phyloP scores from a whole-genome alignment of 1,140 invertebrate species.

The Ceratosolen solmsi region DNA sequence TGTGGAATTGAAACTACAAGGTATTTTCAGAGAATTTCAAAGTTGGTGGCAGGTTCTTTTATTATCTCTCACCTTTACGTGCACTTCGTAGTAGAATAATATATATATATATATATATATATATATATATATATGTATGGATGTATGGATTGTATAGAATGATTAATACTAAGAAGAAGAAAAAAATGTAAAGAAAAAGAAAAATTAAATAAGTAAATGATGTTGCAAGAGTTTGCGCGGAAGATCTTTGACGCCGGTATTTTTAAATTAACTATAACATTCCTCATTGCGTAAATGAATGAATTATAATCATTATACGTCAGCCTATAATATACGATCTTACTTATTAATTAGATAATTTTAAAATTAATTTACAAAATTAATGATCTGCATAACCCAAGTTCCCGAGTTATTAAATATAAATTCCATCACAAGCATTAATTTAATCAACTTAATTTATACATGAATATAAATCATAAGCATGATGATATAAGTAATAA shows the following conservation, averaged over 20 bases:
- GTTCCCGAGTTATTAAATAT: neutral
- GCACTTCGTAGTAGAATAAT: neutral
- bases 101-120: neutral
- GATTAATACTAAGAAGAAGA: no score
- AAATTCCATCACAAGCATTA: neutral
- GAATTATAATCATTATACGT: neutral
- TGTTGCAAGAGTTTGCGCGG: neutral
- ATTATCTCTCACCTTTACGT: neutral
- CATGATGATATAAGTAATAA: neutral
- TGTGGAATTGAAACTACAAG: neutral
- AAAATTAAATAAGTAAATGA: neutral
- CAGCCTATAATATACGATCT: neutral
- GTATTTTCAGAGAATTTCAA: neutral
- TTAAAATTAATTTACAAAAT: slow-evolving; percentile 4
- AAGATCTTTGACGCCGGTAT: neutral
- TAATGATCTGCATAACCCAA: neutral
- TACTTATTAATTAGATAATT: neutral
- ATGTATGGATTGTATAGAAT: no score
- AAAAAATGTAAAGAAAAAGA: no score
- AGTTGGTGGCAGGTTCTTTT: neutral
- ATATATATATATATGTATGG: neutral
- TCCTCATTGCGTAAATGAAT: neutral
- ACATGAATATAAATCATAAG: neutral
- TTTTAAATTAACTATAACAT: neutral
- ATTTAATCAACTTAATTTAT: neutral